Conservation (phyloP, 1,140 invertebrate genomes). For the Platyscapa corneri region DNA sequence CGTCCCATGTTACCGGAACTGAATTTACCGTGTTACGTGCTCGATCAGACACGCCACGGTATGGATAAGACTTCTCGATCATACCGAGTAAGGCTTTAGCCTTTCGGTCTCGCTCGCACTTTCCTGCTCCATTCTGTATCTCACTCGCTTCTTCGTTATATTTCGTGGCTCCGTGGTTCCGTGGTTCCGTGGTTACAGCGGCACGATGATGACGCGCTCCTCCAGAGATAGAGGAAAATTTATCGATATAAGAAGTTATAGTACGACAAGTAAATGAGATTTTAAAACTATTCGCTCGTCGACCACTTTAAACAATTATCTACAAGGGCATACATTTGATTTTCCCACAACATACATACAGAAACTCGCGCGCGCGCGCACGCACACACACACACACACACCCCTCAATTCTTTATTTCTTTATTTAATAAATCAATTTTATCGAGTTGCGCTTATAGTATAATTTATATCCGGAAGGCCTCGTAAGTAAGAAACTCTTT, state of each 20-base stretch:
- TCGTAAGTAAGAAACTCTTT: too few species aligned
- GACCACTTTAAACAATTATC: neutral
- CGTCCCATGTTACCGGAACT: constrained; percentile 34
- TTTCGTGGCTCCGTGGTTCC: too few species aligned
- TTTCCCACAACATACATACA: too few species aligned
- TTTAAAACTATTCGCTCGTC: neutral
- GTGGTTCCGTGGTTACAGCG: constrained; percentile 24
- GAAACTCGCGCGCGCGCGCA: too few species aligned
- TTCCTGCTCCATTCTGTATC: neutral
- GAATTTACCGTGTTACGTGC: constrained; percentile 49
- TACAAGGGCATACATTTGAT: neutral
- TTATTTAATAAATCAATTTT: too few species aligned
- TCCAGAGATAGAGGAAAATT: neutral
- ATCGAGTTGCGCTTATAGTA: too few species aligned
- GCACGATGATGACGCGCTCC: neutral
- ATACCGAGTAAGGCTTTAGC: neutral
- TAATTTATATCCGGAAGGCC: neutral
- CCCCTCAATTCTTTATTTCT: too few species aligned
- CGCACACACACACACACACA: too few species aligned
- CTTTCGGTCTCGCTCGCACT: too few species aligned
- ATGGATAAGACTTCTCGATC: constrained; percentile 43
- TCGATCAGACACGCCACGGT: constrained; percentile 38
- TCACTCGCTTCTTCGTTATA: neutral
- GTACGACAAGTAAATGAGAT: neutral
- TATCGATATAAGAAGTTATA: constrained; percentile 4